Base-by-base conservation (phyloP, 2,888 invertebrate species). In the Toxonevra muliebris region DNA sequence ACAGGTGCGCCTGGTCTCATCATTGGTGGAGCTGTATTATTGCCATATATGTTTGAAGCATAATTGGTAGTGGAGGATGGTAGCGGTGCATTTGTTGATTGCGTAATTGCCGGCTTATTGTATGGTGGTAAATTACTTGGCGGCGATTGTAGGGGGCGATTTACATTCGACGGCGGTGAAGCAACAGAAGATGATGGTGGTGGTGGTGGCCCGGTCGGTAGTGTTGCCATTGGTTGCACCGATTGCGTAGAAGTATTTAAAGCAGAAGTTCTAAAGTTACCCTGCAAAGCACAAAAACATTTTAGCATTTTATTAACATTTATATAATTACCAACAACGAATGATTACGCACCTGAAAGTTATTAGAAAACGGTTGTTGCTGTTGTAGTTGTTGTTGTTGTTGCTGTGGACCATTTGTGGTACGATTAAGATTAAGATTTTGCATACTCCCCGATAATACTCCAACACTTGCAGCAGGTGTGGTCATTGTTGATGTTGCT, bases 361-460 rank as follows among this genome's bases (percentile, higher is more conserved):
- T 73, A 65, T 73, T 72, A 42, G 69, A 50, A 59, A 52, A 64
- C 57, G 17, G 52, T 41, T 13, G 61, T 10, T 65, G 58, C 57
- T 63, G 70, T 68, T 64, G 73, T 65, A 65, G 70, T 10, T 17
- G 66, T 10, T 60, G 57, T 19, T 62, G 55, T 54, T 12, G 61
- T 62, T 1, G 60, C 19, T 65, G 20, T 8, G 69, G 45, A 19
- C 66, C 59, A 17, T 76, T 75, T 62, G 76, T 77, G 12, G 65
- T 69, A 8, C 74, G 71, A 69, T 74, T 75, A 17, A 78, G 52
- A 64, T 74, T 80, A 66, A 81, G 69, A 60, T 76, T 79, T 55
- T 82, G 79, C 76, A 82, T 73, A 58, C 71, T 77, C 53, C 64
- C 75, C 1, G 76, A 59, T 65, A 82, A 65, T 53, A 65, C 71